These are phyloP conservation scores for Beris chalybata DNA, from an alignment of 2,888 invertebrate genomes.

Conservation along the genomic window DNA sequence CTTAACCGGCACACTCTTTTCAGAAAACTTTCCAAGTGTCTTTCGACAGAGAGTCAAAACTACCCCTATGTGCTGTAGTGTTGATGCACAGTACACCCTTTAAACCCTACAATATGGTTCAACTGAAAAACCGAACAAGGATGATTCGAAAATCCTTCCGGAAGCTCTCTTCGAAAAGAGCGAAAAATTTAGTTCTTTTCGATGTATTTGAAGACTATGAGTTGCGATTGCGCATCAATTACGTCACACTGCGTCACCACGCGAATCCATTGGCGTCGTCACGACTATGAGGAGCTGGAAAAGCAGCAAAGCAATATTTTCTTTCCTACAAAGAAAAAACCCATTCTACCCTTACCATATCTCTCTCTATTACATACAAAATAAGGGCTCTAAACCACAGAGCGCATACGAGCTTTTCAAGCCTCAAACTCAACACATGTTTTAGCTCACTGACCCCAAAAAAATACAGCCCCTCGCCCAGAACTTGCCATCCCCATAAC, in stretches of 20 bases:
- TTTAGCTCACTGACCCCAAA: constrained; percentile 30
- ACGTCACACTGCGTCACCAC: constrained; percentile 49
- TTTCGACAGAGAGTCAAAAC: no score
- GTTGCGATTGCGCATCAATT: constrained; percentile 42
- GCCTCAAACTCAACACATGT: constrained; percentile 3
- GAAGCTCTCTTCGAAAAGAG: no score
- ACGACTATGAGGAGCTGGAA: constrained; percentile 29
- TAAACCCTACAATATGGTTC: no score
- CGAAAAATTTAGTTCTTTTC: background rate
- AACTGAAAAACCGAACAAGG: no score
- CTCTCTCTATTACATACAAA: background rate
- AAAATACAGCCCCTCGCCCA: background rate
- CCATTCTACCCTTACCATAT: background rate
- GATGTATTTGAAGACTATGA: constrained; percentile 4
- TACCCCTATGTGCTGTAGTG: no score
- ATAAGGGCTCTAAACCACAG: background rate
- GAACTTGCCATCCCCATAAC: background rate
- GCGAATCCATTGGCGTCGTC: constrained; percentile 40
- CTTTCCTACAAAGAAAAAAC: background rate
- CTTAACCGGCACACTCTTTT: no score
- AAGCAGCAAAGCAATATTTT: background rate
- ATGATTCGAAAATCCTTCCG: no score
- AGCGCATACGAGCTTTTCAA: background rate
- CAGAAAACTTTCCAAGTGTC: no score
- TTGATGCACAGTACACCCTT: no score